Conservation (phyloP, 2,888 invertebrate species). For the Leptinotarsa haldemani region DNA sequence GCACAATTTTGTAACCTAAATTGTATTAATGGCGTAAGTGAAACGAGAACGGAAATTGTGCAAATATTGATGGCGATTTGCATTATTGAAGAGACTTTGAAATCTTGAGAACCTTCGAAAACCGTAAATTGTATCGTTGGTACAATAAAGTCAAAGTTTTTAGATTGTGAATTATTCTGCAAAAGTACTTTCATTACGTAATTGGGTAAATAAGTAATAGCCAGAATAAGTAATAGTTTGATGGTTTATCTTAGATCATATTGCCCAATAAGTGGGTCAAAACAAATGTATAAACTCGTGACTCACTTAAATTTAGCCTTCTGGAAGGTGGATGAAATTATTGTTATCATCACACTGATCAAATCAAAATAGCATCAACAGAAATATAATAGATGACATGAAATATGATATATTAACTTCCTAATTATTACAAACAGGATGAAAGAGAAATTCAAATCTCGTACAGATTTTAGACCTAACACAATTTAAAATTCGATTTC, state of each 20-base stretch:
- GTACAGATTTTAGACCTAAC: too few relatives aligned
- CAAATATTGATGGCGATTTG: slow-evolving; percentile 20
- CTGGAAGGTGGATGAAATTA: too few relatives aligned
- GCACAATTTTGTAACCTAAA: slow-evolving; percentile 19
- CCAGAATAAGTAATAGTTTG: background rate
- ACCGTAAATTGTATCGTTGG: slow-evolving; percentile 6
- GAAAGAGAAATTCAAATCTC: too few relatives aligned
- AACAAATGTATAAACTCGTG: background rate
- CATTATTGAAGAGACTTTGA: slow-evolving; percentile 32
- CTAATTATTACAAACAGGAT: too few relatives aligned
- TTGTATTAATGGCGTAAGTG: slow-evolving; percentile 26
- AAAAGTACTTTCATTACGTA: slow-evolving; percentile 8
- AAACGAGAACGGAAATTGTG: slow-evolving; percentile 29
- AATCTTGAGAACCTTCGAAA: slow-evolving; percentile 25
- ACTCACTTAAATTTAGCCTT: too few relatives aligned
- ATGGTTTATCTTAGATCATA: background rate
- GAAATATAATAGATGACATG: too few relatives aligned
- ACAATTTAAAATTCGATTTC: too few relatives aligned
- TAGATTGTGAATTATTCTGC: background rate
- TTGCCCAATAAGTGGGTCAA: background rate
- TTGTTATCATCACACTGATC: too few relatives aligned
- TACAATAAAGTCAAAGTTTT: slow-evolving; percentile 1
- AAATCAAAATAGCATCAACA: too few relatives aligned
- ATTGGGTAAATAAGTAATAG: background rate
- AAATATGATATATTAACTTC: too few relatives aligned